phyloP scores from a whole-genome alignment of 2,888 invertebrate genomes.

The Oxyteleia sp. region DNA sequence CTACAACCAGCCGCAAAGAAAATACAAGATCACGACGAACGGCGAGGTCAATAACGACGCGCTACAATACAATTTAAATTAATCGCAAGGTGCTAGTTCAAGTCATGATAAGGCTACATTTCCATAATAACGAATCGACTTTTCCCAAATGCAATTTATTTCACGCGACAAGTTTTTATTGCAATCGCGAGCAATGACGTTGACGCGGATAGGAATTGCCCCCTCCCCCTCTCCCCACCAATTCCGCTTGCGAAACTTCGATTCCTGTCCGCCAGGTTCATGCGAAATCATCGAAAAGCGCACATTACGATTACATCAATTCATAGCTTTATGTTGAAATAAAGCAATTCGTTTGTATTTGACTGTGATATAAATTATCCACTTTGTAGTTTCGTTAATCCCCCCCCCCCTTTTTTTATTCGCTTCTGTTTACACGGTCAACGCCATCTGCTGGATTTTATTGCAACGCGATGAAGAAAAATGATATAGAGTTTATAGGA shows the following conservation, averaged over 20 bases:
- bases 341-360: conserved; percentile 44
- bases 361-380: conserved; percentile 62
- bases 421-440: too few relatives aligned
- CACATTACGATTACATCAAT: conserved; percentile 22
- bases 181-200: not conserved
- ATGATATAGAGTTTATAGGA: too few relatives aligned
- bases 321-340: not conserved
- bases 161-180: not conserved
- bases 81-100: conserved; percentile 81
- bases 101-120: conserved; percentile 80
- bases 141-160: conserved; percentile 15
- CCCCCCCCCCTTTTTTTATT: too few relatives aligned
- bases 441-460: too few relatives aligned
- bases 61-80: conserved; percentile 82
- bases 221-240: too few relatives aligned
- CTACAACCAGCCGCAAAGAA: conserved; percentile 90
- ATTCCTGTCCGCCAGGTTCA: conserved; percentile 3
- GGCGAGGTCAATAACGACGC: conserved; percentile 84
- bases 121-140: conserved; percentile 56
- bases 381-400: not conserved
- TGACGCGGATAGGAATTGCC: too few relatives aligned
- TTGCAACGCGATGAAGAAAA: too few relatives aligned
- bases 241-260: too few relatives aligned
- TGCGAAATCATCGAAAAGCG: conserved; percentile 23
- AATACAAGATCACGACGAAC: conserved; percentile 87